Evolutionary conservation across 2,888 invertebrate species (phyloP), one percentile per base, ranked within the genome.

Genomic region (Dugesia japonica): DNA sequence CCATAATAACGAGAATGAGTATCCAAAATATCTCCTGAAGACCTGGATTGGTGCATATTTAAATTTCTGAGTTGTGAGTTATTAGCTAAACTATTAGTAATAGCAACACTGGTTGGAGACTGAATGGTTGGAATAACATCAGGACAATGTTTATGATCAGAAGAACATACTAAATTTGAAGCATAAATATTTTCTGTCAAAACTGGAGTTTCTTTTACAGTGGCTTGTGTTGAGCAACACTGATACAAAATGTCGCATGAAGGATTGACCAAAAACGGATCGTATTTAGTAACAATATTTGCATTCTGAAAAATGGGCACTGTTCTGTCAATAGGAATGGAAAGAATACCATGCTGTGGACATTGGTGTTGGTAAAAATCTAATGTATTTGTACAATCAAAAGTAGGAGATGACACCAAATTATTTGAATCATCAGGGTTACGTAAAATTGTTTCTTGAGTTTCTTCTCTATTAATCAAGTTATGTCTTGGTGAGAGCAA

Each of bases 371-470:
- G 42, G 27, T 42, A 75, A 56, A 13, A 56, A n/a, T 56, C n/a
- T 56, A 56, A n/a, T 20, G 56, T 56, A 56, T 56, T 56, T 20
- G 56, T 56, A n/a, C 38, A 26, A 38, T 75, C 75, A 26, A 27
- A 27, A 26, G 42, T 75, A 1, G 74, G 26, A 1, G 42, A 71
- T 1, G 27, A 26, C 38, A 75, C 42, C 13, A 42, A 7, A 20
- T 75, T 26, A 26, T 75, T 75, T 75, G 75, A 7, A 56, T 56
- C 56, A n/a, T 56, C 56, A 4, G 75, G 26, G 26, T 7, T 71
- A 9, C 42, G 56, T 74, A 75, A 15, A 75, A 74, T n/a, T 71
- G 75, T 75, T 26, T 75, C 75, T 26, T 38, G 38, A 17, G 75
- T 75, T 15, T 23, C 33, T 1, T 42, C 75, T 72, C 75, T 20